phyloP scores from a whole-genome alignment of 2,888 invertebrate species.

The Acleris literana region DNA sequence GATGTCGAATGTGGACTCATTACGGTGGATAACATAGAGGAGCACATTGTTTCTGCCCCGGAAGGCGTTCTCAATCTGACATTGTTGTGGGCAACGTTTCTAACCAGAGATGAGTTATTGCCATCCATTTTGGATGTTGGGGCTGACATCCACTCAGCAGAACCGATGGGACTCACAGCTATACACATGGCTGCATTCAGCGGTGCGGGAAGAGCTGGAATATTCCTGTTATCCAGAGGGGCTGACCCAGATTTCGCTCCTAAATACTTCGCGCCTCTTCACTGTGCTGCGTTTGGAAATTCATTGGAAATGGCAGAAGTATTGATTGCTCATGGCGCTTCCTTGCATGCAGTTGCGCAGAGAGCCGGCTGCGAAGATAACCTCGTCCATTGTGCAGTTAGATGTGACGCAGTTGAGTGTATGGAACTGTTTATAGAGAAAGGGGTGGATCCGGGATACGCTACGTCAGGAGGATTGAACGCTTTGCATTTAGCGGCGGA shows the following conservation, averaged over 20 bases:
- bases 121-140: conserved; percentile 86
- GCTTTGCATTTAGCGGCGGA: conserved; percentile 92
- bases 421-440: conserved; percentile 89
- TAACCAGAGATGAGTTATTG: conserved; percentile 88
- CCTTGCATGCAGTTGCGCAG: conserved; percentile 87
- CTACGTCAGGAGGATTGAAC: conserved; percentile 89
- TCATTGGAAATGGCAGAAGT: conserved; percentile 90
- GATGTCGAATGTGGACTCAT: conserved; percentile 89
- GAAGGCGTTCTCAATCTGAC: conserved; percentile 88
- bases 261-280: conserved; percentile 91
- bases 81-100: conserved; percentile 88
- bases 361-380: conserved; percentile 88
- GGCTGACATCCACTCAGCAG: conserved; percentile 87
- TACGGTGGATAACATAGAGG: conserved; percentile 83
- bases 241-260: conserved; percentile 87
- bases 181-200: conserved; percentile 91
- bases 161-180: conserved; percentile 89
- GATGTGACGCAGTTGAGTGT: conserved; percentile 91
- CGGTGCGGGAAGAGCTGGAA: conserved; percentile 87
- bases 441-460: conserved; percentile 89
- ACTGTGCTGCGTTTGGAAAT: conserved; percentile 95
- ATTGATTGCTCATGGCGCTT: conserved; percentile 88
- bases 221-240: conserved; percentile 87
- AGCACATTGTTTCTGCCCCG: conserved; percentile 84
- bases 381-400: conserved; percentile 92